Percentiles rank a stretch among this genome's conserved stretches.
phyloP scores from a whole-genome alignment of 2,797 vertebrate species.

The Xyrichtys novacula region DNA sequence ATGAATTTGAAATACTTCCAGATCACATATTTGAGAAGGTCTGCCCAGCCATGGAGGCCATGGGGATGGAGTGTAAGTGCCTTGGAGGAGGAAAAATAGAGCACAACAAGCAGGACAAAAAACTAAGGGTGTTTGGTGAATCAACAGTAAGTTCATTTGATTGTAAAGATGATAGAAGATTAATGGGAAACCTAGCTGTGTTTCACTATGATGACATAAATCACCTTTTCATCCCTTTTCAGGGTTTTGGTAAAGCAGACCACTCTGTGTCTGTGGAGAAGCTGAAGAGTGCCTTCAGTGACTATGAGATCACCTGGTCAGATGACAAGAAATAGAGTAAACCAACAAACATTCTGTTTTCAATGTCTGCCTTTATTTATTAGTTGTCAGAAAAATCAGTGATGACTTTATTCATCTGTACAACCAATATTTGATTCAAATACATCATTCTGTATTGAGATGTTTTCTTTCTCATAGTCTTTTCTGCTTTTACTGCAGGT shows the following conservation, averaged over 20 bases:
- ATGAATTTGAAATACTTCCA: slow-evolving; percentile 59
- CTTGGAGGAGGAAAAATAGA: slow-evolving; percentile 94
- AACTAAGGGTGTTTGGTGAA: slow-evolving; percentile 89
- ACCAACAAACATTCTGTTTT: slow-evolving; percentile 3
- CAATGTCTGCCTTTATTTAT: slow-evolving; percentile 27
- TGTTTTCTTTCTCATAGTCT: background rate
- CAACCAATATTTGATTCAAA: slow-evolving; percentile 24
- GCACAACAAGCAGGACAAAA: slow-evolving; percentile 89
- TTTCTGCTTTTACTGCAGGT: background rate
- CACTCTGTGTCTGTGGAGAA: slow-evolving; percentile 89
- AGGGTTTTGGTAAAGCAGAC: slow-evolving; percentile 94
- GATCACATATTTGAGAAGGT: slow-evolving; percentile 94
- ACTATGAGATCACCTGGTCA: slow-evolving; percentile 90
- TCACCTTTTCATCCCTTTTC: slow-evolving; percentile 49
- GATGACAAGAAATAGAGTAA: slow-evolving; percentile 86
- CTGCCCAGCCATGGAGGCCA: slow-evolving; percentile 86
- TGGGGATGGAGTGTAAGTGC: slow-evolving; percentile 90
- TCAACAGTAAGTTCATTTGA: slow-evolving; percentile 87
- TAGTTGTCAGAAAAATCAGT: background rate
- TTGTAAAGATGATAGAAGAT: background rate
- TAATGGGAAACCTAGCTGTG: background rate
- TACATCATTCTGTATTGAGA: slow-evolving; percentile 27
- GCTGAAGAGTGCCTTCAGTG: slow-evolving; percentile 85
- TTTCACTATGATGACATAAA: background rate
- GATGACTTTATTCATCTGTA: slow-evolving; percentile 26